Evolutionary conservation across 2,113 vertebrate genomes (phyloP), one percentile per base, ranked within the genome.

Genomic region (Elephantulus edwardii): DNA sequence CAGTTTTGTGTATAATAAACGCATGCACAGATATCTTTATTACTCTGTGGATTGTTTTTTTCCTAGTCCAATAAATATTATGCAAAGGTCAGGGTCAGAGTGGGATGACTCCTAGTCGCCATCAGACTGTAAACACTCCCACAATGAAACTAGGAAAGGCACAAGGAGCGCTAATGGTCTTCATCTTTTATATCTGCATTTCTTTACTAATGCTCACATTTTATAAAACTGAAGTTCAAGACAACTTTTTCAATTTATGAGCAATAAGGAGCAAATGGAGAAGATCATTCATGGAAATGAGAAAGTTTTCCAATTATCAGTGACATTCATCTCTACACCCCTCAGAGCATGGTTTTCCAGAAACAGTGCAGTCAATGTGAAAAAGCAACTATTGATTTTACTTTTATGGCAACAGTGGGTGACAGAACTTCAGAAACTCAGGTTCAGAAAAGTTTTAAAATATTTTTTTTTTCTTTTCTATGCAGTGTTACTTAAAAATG

Each of bases 221-320:
- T 96, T 70, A 22, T 95, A 95, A 95, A 88, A 95, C 48, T 83
- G 83, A 93, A 97, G 92, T 83, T 96, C 91, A 89, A 94, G 96
- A 92, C 24, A 96, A 97, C 95, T 95, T 95, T 70, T 78, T 80
- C 88, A 93, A 96, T 97, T 97, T 97, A 97, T 96, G 96, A 97
- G 92, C 88, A 97, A 94, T 92, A 62, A 6, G 86, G 74, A 95
- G 95, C 94, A 96, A 97, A 97, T 95, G 71, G 24, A 92, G 94
- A 94, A 94, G 93, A 96, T 97, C 94, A 87, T 91, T 97, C 97
- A 97, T 64, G 96, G 95, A 97, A 97, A 96, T 89, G 95, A 96
- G 16, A 95, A 96, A n/a, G 82, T 94, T 96, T 97, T 97, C 94
- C 95, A 93, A 85, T 88, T 58, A 96, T 91, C 95, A 88, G 88